phyloP scores from a whole-genome alignment of 2,888 invertebrate genomes.

The Clusia tigrina region DNA sequence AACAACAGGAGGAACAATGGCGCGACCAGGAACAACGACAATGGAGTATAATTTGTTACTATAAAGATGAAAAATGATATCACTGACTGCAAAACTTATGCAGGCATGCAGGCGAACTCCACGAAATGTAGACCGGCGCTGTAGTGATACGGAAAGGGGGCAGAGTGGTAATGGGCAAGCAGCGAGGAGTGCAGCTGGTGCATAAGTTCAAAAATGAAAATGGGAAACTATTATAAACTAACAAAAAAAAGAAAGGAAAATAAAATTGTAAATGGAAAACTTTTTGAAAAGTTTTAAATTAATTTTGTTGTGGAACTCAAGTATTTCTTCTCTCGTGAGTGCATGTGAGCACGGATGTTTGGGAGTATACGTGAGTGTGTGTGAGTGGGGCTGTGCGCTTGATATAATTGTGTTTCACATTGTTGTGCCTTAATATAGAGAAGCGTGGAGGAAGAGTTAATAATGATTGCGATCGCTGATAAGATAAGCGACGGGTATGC shows the following conservation, averaged over 20 bases:
- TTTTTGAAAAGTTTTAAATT: constrained; percentile 55
- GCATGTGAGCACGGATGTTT: neutral
- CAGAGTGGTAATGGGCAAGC: constrained; percentile 23
- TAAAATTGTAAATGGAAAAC: constrained; percentile 44
- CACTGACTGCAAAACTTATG: constrained; percentile 6
- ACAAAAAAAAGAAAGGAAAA: too few species aligned
- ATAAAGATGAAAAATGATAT: constrained; percentile 27
- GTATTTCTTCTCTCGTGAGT: neutral
- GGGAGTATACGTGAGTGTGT: neutral
- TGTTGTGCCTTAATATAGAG: too few species aligned
- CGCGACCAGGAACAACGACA: neutral
- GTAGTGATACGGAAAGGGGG: constrained; percentile 18
- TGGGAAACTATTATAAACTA: constrained; percentile 6
- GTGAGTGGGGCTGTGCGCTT: neutral
- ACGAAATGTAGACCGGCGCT: constrained; percentile 31
- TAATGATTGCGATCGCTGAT: too few species aligned
- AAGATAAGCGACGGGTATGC: too few species aligned
- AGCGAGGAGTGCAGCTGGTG: constrained; percentile 14
- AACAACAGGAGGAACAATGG: neutral
- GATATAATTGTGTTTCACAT: too few species aligned
- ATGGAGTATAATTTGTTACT: constrained; percentile 6
- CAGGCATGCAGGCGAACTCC: constrained; percentile 16
- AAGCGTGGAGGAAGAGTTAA: too few species aligned
- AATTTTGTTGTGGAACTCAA: constrained; percentile 45
- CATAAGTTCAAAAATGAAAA: neutral